Evolutionary conservation across 2,797 vertebrate species (phyloP).

Genomic region (Aphelocoma californica): DNA sequence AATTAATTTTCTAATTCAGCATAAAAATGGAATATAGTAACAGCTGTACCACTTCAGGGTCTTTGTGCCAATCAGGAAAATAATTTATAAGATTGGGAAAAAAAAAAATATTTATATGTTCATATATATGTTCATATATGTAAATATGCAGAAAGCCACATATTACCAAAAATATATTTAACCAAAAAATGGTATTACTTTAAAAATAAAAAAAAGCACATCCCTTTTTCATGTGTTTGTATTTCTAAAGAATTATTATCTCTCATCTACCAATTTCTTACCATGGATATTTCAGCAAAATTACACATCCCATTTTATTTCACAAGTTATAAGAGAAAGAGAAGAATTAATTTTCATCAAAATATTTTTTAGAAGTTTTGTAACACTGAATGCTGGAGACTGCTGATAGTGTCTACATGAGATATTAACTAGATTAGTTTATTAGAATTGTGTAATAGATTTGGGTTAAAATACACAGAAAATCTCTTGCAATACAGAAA

Average conservation of each 20-base stretch:
- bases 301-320: neutral
- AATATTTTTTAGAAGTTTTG: neutral
- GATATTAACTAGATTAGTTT: neutral
- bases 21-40: neutral
- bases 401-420: neutral
- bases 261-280: neutral
- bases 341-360: neutral
- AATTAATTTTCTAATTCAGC: neutral
- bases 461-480: neutral
- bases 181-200: neutral
- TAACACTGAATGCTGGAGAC: neutral
- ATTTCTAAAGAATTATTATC: neutral
- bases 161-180: neutral
- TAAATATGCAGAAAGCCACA: neutral
- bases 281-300: neutral
- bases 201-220: neutral
- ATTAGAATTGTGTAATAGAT: neutral
- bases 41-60: neutral
- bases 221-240: neutral
- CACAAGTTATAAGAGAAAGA: neutral
- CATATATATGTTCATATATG: neutral
- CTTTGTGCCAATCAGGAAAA: neutral
- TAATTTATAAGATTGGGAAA: neutral
- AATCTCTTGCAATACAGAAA: neutral
- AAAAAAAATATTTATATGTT: neutral